These are phyloP conservation scores for Maccullochella peelii DNA, from an alignment of 2,113 vertebrate genomes.

Conservation along the genomic window DNA sequence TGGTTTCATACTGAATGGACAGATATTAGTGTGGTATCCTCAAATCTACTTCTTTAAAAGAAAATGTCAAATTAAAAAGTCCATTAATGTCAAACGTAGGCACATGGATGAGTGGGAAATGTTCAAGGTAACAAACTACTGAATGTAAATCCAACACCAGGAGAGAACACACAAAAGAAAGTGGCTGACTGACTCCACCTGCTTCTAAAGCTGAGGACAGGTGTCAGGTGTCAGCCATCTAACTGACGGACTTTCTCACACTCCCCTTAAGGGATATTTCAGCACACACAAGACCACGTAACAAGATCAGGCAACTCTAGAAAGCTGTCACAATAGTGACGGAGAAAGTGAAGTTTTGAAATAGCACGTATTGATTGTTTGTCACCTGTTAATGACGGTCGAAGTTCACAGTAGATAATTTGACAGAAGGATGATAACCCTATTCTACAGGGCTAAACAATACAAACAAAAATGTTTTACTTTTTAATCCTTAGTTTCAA, in stretches of 20 bases:
- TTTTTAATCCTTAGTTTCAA: no score
- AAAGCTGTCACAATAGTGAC: slow-evolving; percentile 31
- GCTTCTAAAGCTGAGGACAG: background rate
- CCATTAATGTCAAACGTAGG: background rate
- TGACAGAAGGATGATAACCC: slow-evolving; percentile 20
- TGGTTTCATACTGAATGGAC: background rate
- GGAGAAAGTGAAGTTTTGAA: slow-evolving; percentile 26
- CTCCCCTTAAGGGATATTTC: slow-evolving; percentile 4
- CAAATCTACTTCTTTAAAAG: background rate
- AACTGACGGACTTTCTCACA: slow-evolving; percentile 30
- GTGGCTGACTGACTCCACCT: background rate
- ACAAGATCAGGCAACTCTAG: slow-evolving; percentile 28
- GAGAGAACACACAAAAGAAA: no score
- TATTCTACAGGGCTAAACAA: background rate
- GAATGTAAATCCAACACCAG: background rate
- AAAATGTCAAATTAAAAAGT: background rate
- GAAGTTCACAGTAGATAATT: slow-evolving; percentile 9
- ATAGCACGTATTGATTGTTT: slow-evolving; percentile 47
- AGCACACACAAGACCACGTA: slow-evolving; percentile 20
- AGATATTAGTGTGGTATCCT: background rate
- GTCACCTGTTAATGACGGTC: slow-evolving; percentile 37
- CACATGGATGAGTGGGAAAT: no score
- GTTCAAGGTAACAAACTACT: background rate
- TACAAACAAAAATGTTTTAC: no score
- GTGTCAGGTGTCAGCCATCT: slow-evolving; percentile 27